phyloP scores from a whole-genome alignment of 2,113 vertebrate species.

The Diphyllodes magnificus region DNA sequence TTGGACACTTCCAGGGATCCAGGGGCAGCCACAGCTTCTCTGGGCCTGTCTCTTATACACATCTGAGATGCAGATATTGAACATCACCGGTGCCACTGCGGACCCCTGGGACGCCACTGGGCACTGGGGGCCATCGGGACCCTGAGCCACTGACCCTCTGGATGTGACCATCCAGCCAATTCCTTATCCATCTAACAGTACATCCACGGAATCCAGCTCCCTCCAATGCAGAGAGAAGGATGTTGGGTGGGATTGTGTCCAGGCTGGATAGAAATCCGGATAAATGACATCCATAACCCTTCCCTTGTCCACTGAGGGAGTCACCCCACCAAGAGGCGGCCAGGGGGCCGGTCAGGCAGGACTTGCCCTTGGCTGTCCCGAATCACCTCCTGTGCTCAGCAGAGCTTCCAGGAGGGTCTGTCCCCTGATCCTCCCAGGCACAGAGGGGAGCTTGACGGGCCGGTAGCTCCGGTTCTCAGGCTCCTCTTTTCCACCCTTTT shows the following conservation, averaged over 20 bases:
- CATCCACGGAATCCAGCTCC: background rate
- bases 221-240: background rate
- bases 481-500: background rate
- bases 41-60: too few relatives aligned
- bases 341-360: background rate
- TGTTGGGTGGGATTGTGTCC: background rate
- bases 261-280: background rate
- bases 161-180: background rate
- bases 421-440: background rate
- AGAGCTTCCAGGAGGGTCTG: background rate
- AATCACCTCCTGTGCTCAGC: background rate
- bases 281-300: background rate
- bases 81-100: background rate
- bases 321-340: too few relatives aligned
- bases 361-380: fast-evolving
- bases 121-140: background rate
- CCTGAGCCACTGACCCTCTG: background rate
- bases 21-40: too few relatives aligned
- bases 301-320: background rate
- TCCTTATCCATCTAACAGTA: background rate
- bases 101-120: background rate
- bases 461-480: fast-evolving
- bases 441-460: background rate
- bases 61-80: background rate
- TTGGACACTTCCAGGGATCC: too few relatives aligned